These are phyloP conservation scores for Diabrotica undecimpunctata DNA, from an alignment of 1,140 invertebrate genomes.

Conservation along the genomic window DNA sequence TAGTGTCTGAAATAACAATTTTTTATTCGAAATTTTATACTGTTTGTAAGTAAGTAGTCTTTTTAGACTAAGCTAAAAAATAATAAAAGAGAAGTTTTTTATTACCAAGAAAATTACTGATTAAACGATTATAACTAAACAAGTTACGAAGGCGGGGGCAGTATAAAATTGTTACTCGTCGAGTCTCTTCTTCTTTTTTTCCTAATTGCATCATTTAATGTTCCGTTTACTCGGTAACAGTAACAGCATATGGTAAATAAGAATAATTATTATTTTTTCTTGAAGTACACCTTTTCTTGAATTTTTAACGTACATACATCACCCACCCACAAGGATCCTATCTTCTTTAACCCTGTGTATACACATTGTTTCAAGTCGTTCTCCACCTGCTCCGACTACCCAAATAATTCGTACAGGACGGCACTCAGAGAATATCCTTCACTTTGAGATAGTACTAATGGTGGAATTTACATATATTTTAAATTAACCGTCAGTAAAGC, in stretches of 20 bases:
- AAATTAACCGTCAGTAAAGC: too few relatives aligned
- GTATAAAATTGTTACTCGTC: not conserved
- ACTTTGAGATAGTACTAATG: not conserved
- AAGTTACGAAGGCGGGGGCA: not conserved
- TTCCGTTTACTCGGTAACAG: constrained; percentile 1
- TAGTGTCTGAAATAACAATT: too few relatives aligned
- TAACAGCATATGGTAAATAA: constrained; percentile 26
- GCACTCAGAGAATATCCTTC: not conserved
- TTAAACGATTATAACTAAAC: not conserved
- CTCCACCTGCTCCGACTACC: not conserved
- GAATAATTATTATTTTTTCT: constrained; percentile 28
- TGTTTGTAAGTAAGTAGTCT: too few relatives aligned
- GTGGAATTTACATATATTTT: too few relatives aligned
- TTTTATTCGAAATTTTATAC: too few relatives aligned
- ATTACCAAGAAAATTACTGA: not conserved
- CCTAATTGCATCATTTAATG: constrained; percentile 2
- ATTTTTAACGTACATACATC: constrained; percentile 1
- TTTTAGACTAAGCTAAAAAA: too few relatives aligned
- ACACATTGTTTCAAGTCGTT: constrained; percentile 2
- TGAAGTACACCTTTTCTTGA: constrained; percentile 23
- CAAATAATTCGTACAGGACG: not conserved
- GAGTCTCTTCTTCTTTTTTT: not conserved
- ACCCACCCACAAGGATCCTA: not conserved
- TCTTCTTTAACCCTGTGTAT: not conserved
- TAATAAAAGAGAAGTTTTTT: too few relatives aligned